A percentile compares a stretch with the other conserved stretches of the same genome.
Conservation (phyloP, 1,140 invertebrate species). For the Lepidurus arcticus region DNA sequence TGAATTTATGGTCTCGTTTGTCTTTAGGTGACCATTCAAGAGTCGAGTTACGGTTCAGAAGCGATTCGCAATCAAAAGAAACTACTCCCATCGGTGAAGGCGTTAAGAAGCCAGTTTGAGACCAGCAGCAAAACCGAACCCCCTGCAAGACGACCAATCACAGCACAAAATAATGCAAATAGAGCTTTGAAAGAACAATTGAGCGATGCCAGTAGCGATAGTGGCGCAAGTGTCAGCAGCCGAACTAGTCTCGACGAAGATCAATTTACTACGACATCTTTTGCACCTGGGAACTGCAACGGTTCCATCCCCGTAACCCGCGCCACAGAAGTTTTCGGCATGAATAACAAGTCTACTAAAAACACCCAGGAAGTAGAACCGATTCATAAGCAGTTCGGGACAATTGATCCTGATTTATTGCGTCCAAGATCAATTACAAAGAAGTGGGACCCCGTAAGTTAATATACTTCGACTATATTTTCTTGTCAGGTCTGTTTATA, state of each 20-base stretch:
- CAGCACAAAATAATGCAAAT: not conserved
- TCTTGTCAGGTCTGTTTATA: not conserved
- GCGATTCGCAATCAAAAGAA: slow-evolving; percentile 36
- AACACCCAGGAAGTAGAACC: slow-evolving; percentile 28
- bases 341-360: not conserved
- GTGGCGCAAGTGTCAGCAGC: slow-evolving; percentile 8
- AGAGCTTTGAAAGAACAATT: not conserved
- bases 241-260: not conserved
- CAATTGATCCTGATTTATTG: slow-evolving; percentile 41
- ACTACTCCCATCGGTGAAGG: slow-evolving; percentile 41
- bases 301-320: not conserved
- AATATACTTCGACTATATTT: too few species aligned
- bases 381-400: slow-evolving; percentile 30
- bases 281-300: not conserved
- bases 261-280: not conserved
- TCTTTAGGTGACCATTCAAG: slow-evolving; percentile 27
- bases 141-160: not conserved
- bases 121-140: slow-evolving; percentile 36
- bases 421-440: slow-evolving; percentile 38
- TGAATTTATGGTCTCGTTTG: not conserved
- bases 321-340: not conserved
- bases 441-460: slow-evolving; percentile 35
- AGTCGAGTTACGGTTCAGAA: slow-evolving; percentile 7
- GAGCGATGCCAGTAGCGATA: not conserved
- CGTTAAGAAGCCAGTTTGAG: slow-evolving; percentile 41